Evolutionary conservation across 2,797 vertebrate genomes (phyloP).

Genomic region (Euphonia xanthogaster): DNA sequence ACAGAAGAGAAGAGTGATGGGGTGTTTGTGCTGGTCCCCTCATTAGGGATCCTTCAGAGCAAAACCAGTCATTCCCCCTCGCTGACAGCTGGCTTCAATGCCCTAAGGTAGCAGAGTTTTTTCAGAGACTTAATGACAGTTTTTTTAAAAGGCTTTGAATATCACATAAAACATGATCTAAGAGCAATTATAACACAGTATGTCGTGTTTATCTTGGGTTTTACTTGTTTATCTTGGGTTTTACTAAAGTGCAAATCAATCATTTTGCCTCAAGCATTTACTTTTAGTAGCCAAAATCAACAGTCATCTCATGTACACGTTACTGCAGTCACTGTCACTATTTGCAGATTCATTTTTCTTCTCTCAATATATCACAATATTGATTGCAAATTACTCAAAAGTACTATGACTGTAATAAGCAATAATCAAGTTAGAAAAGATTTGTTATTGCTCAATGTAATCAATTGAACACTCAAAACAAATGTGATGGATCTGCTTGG

Average conservation of each 20-base stretch:
- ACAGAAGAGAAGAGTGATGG: background rate
- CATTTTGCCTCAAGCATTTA: constrained; percentile 40
- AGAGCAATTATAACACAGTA: constrained; percentile 51
- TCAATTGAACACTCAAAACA: background rate
- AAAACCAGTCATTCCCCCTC: background rate
- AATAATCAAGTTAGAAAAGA: background rate
- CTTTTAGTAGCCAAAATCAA: constrained; percentile 47
- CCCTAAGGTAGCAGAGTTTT: constrained; percentile 56
- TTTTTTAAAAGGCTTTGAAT: constrained; percentile 49
- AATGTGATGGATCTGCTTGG: background rate
- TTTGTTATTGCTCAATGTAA: background rate
- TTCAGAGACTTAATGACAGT: constrained; percentile 30
- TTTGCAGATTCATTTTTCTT: background rate
- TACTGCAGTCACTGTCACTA: background rate
- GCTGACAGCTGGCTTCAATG: constrained; percentile 50
- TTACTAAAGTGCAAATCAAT: constrained; percentile 50
- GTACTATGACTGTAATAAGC: background rate
- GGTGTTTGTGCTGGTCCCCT: background rate
- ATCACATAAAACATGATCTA: constrained; percentile 64
- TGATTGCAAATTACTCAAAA: background rate
- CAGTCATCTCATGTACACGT: background rate
- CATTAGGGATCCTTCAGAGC: background rate
- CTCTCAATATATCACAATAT: background rate
- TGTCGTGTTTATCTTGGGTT: constrained; percentile 41
- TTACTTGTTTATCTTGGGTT: constrained; percentile 58